Conservation (phyloP, 2,888 invertebrate genomes). For the Crocallis elinguaria region DNA sequence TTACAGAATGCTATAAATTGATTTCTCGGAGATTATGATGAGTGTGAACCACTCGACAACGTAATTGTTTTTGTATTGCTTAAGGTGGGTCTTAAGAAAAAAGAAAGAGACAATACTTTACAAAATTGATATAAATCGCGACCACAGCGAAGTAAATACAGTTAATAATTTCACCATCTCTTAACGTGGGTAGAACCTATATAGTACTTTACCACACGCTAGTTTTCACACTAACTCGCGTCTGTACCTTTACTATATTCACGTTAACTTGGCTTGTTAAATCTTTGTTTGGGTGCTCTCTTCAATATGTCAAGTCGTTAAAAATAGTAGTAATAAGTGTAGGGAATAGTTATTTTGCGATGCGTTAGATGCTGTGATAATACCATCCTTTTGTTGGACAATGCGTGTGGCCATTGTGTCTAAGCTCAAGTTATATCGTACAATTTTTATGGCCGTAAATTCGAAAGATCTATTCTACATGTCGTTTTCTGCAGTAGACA, state of each 20-base stretch:
- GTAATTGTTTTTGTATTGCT: background rate
- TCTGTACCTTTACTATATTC: slow-evolving; percentile 5
- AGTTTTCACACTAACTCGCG: background rate
- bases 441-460: background rate
- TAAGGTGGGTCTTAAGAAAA: background rate
- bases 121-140: too few species aligned
- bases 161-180: too few species aligned
- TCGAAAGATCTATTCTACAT: background rate
- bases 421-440: background rate
- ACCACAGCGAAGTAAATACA: too few species aligned
- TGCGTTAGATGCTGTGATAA: slow-evolving; percentile 6
- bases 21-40: slow-evolving; percentile 31
- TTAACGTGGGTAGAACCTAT: too few species aligned
- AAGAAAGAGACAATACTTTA: background rate
- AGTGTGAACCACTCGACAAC: slow-evolving; percentile 28
- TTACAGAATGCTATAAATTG: slow-evolving; percentile 34
- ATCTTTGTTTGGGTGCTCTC: background rate
- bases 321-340: slow-evolving; percentile 1
- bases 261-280: background rate
- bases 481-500: too few species aligned
- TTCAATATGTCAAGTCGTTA: slow-evolving; percentile 8
- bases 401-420: slow-evolving; percentile 4
- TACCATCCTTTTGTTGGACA: background rate
- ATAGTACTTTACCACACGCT: background rate
- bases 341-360: slow-evolving; percentile 1